Evolutionary conservation across 1,140 invertebrate species (phyloP).

Genomic region (Protaetia brevitarsis): DNA sequence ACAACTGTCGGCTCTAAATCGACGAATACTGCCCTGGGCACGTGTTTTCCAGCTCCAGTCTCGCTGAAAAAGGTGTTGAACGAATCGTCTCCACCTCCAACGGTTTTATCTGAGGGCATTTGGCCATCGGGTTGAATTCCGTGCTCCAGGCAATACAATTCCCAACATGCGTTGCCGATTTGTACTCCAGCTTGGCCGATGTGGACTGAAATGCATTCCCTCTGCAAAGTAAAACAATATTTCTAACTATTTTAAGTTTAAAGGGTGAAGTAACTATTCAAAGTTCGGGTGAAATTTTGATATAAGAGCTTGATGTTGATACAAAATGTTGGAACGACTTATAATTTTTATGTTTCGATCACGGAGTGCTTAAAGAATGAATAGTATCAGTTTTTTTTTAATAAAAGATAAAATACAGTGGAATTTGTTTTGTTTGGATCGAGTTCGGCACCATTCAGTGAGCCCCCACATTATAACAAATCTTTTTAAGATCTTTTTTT

Average conservation of each 20-base stretch:
- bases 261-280: too few relatives aligned
- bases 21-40: conserved; percentile 65
- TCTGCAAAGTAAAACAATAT: conserved; percentile 49
- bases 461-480: too few relatives aligned
- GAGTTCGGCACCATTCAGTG: too few relatives aligned
- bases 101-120: conserved; percentile 73
- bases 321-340: too few relatives aligned
- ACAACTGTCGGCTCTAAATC: conserved; percentile 72
- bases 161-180: conserved; percentile 84
- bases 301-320: too few relatives aligned
- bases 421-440: too few relatives aligned
- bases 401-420: too few relatives aligned
- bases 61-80: conserved; percentile 84
- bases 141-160: conserved; percentile 87
- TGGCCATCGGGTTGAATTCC: conserved; percentile 86
- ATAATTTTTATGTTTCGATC: too few relatives aligned
- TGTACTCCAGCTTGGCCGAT: conserved; percentile 88
- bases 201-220: conserved; percentile 84
- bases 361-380: too few relatives aligned
- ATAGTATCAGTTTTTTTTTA: too few relatives aligned
- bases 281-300: too few relatives aligned
- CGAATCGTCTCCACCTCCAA: conserved; percentile 68
- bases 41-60: conserved; percentile 71
- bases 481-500: too few relatives aligned
- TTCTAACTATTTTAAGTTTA: neutral